Conservation (phyloP, 2,797 vertebrate species). For the Hozukius guyotensis region DNA sequence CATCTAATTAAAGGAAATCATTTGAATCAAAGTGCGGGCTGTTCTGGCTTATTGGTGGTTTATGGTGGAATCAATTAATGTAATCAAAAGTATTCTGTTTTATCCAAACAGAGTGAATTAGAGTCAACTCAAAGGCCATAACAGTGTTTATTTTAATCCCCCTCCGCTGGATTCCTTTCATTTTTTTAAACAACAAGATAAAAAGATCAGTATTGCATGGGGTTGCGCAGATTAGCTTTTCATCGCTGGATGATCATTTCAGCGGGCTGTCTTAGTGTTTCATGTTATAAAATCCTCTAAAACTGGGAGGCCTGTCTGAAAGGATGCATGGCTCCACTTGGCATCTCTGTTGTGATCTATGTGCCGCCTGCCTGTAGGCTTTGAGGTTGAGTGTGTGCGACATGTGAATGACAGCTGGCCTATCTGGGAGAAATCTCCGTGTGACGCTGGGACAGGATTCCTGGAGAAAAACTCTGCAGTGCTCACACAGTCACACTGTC, state of each 20-base stretch:
- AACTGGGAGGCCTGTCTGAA: slow-evolving; percentile 17
- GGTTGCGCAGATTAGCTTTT: not conserved
- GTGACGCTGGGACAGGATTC: not conserved
- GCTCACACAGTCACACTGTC: not conserved
- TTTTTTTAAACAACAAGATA: not conserved
- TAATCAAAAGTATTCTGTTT: slow-evolving; percentile 20
- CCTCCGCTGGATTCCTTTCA: not conserved
- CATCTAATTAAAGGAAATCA: slow-evolving; percentile 39
- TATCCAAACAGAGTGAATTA: slow-evolving; percentile 13
- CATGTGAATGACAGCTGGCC: slow-evolving; percentile 49
- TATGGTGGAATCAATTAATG: slow-evolving; percentile 14
- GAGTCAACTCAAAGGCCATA: not conserved
- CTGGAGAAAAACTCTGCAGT: slow-evolving; percentile 10
- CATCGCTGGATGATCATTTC: slow-evolving; percentile 17
- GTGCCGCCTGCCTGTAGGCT: slow-evolving; percentile 1
- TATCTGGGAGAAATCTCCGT: slow-evolving; percentile 27
- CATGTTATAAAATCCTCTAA: not conserved
- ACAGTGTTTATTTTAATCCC: not conserved
- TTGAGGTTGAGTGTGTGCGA: slow-evolving; percentile 42
- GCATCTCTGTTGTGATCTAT: not conserved
- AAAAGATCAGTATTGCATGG: not conserved
- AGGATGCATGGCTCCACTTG: not conserved
- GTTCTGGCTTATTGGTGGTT: not conserved
- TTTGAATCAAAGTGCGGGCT: slow-evolving; percentile 27
- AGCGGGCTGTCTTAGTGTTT: not conserved